Conservation (phyloP, 1,140 invertebrate genomes). For the Bombus waltoni region DNA sequence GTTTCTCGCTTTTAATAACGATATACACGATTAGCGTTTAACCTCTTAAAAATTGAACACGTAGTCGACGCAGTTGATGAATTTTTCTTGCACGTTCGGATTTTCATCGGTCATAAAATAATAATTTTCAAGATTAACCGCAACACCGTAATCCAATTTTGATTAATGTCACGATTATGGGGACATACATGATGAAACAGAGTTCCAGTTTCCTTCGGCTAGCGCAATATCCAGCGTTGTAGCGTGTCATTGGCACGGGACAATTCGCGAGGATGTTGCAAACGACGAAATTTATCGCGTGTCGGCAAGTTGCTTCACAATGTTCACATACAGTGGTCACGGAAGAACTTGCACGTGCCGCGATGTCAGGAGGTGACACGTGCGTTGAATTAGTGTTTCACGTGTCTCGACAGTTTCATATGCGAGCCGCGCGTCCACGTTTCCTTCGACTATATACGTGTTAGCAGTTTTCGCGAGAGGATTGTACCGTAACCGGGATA, state of each 20-base stretch:
- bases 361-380: slow-evolving; percentile 30
- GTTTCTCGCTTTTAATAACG: no score
- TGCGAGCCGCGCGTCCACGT: slow-evolving; percentile 14
- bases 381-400: slow-evolving; percentile 51
- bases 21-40: no score
- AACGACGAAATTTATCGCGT: slow-evolving; percentile 51
- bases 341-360: slow-evolving; percentile 58
- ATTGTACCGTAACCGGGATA: slow-evolving; percentile 9
- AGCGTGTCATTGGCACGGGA: background rate
- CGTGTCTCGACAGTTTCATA: slow-evolving; percentile 41
- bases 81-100: no score
- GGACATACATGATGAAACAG: background rate
- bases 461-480: slow-evolving; percentile 3
- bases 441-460: slow-evolving; percentile 20
- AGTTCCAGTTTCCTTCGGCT: no score
- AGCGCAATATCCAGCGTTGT: background rate
- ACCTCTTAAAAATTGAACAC: no score
- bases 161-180: background rate
- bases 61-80: no score
- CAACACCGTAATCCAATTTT: background rate
- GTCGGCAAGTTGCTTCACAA: slow-evolving; percentile 52
- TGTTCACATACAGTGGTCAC: slow-evolving; percentile 24
- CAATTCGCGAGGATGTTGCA: background rate
- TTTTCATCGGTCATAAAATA: no score
- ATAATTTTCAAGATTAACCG: no score